phyloP scores from a whole-genome alignment of 2,888 invertebrate genomes.

The Punctoribates punctum region DNA sequence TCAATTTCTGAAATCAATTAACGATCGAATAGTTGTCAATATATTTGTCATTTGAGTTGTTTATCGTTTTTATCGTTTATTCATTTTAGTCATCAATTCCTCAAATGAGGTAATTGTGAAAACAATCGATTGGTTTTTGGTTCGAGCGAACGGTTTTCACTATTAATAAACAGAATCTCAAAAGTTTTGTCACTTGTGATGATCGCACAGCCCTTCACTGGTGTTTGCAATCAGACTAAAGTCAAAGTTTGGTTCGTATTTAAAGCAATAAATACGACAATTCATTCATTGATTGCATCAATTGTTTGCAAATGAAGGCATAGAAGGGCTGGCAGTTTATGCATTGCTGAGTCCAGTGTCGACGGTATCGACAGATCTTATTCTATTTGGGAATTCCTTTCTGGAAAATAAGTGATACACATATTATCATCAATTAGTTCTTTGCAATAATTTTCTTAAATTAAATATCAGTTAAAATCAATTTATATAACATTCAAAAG shows the following conservation, averaged over 20 bases:
- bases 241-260: constrained; percentile 2
- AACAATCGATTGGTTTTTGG: constrained; percentile 7
- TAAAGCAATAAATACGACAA: constrained; percentile 1
- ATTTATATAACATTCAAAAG: not conserved
- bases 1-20: not conserved
- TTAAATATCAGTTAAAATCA: not conserved
- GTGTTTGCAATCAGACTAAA: constrained; percentile 1
- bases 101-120: not conserved
- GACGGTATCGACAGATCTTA: constrained; percentile 36
- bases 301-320: constrained; percentile 24
- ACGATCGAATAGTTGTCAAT: constrained; percentile 19
- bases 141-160: constrained; percentile 1
- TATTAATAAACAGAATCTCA: not conserved
- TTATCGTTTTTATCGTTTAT: constrained; percentile 3
- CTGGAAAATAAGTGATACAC: constrained; percentile 29
- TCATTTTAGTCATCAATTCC: constrained; percentile 6
- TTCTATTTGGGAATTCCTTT: constrained; percentile 35
- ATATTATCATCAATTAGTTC: constrained; percentile 28
- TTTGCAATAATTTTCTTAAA: not conserved
- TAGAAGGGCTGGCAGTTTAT: constrained; percentile 28
- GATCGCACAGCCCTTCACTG: constrained; percentile 25
- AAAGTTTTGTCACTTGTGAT: constrained; percentile 14
- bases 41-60: not conserved
- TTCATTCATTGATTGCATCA: not conserved
- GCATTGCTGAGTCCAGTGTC: constrained; percentile 36